Percentiles rank a stretch among this genome's conserved stretches.
Evolutionary conservation across 2,113 vertebrate species (phyloP).

Genomic region (Anarhynchus alexandrinus): DNA sequence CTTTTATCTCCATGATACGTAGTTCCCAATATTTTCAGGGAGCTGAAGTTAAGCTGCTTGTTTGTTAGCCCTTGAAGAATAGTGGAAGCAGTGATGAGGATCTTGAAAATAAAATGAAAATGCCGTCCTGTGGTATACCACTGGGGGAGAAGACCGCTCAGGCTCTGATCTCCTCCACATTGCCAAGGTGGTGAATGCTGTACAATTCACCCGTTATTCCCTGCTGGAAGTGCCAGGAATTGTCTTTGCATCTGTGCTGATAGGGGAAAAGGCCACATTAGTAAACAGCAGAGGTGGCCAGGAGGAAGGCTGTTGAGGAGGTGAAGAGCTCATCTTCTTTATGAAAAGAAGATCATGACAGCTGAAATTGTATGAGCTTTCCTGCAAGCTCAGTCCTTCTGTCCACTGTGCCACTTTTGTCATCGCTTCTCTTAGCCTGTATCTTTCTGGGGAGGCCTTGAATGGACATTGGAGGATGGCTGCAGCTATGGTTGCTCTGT

Average conservation of each 20-base stretch:
- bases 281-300: neutral
- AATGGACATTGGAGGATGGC: fast-evolving
- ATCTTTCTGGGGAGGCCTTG: neutral
- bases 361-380: neutral
- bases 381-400: neutral
- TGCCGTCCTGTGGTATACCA: neutral
- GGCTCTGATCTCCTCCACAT: neutral
- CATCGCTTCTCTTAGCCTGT: neutral
- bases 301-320: neutral
- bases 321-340: neutral
- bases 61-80: neutral
- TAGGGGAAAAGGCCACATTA: neutral
- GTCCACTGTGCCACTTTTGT: neutral
- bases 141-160: neutral
- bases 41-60: neutral
- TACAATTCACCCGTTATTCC: neutral
- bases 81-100: neutral
- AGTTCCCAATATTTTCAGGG: neutral
- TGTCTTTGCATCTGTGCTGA: neutral
- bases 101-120: neutral
- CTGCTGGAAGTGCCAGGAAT: neutral
- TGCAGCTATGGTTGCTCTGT: neutral
- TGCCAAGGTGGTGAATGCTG: neutral
- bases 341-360: neutral
- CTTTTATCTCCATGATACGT: fast-evolving